Conservation (phyloP, 2,113 vertebrate genomes). For the Cyrtonyx montezumae region DNA sequence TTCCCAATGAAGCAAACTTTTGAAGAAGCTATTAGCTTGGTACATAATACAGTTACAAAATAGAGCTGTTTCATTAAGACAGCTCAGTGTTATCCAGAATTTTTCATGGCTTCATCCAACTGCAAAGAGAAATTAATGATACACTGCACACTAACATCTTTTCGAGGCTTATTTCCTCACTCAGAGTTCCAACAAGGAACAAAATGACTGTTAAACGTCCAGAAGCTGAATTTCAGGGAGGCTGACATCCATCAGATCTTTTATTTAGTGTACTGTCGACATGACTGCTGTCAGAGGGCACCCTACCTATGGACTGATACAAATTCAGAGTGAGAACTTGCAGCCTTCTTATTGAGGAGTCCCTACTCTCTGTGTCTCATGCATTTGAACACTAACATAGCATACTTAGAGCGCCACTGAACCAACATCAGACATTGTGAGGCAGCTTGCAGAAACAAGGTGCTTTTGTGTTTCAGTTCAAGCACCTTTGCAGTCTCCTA, state of each 20-base stretch:
- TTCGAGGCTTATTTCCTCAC: background rate
- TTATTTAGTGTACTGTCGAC: background rate
- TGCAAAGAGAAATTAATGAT: background rate
- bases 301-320: background rate
- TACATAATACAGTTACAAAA: background rate
- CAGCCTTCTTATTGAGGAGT: background rate
- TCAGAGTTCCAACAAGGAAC: background rate
- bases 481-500: background rate
- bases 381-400: background rate
- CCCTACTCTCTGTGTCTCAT: background rate
- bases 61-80: background rate
- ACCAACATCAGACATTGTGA: background rate
- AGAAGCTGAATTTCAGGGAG: background rate
- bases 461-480: background rate
- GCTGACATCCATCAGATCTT: background rate
- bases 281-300: background rate
- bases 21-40: background rate
- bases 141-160: background rate
- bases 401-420: background rate
- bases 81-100: background rate
- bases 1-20: constrained; percentile 9
- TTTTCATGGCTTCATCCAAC: background rate
- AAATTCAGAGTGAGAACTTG: background rate
- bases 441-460: background rate
- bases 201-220: background rate